Evolutionary conservation across 2,888 invertebrate species (phyloP).

Genomic region (Drosophila fungiperda): DNA sequence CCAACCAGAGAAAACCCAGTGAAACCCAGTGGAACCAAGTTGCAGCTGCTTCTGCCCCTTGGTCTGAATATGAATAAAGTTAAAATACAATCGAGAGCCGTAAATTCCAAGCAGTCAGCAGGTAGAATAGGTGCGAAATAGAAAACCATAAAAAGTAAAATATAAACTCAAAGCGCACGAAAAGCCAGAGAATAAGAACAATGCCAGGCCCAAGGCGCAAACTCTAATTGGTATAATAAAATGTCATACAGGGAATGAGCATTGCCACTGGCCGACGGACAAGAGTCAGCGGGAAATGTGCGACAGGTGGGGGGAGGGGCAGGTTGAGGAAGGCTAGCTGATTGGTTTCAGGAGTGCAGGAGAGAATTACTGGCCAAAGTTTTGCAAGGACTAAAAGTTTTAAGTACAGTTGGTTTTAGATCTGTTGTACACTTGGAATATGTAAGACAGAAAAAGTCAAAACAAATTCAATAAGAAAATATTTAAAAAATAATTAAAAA

Average conservation of each 20-base stretch:
- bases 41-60: constrained; percentile 20
- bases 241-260: constrained; percentile 65
- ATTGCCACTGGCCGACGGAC: constrained; percentile 34
- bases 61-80: constrained; percentile 69
- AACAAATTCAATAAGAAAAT: neutral
- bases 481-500: neutral
- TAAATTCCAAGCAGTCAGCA: constrained; percentile 70
- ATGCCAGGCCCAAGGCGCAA: constrained; percentile 39
- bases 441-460: neutral
- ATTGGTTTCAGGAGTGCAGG: constrained; percentile 26
- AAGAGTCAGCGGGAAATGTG: constrained; percentile 34
- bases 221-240: constrained; percentile 76
- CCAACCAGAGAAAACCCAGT: constrained; percentile 1
- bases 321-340: constrained; percentile 6
- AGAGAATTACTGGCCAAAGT: constrained; percentile 13
- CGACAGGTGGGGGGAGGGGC: neutral
- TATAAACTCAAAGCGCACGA: constrained; percentile 28
- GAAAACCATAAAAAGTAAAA: neutral
- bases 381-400: constrained; percentile 16
- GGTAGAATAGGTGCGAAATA: constrained; percentile 56
- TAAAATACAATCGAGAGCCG: constrained; percentile 68
- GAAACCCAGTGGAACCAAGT: neutral
- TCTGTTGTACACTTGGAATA: neutral
- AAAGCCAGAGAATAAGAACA: constrained; percentile 40
- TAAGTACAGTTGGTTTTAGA: constrained; percentile 1